Evolutionary conservation across 2,113 vertebrate species (phyloP).

Genomic region (Lanius collurio): DNA sequence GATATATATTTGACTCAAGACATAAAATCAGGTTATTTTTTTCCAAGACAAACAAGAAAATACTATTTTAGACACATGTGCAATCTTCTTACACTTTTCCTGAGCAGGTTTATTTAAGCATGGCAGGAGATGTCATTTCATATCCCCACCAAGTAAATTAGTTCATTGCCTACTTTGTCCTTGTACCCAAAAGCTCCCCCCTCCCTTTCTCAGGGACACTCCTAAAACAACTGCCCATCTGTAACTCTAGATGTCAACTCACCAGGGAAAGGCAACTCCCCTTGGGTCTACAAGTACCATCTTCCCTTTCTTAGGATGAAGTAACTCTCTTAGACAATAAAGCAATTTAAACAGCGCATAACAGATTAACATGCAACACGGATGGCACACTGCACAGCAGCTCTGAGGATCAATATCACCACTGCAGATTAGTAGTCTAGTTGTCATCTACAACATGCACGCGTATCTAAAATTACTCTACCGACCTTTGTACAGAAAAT

Average conservation of each 20-base stretch:
- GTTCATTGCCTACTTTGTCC: constrained; percentile 58
- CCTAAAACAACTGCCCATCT: not conserved
- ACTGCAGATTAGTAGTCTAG: not conserved
- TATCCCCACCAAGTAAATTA: constrained; percentile 53
- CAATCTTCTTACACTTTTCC: not conserved
- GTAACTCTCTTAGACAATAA: constrained; percentile 1
- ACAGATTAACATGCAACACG: constrained; percentile 17
- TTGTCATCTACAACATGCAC: not conserved
- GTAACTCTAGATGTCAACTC: not conserved
- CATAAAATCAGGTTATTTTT: constrained; percentile 44
- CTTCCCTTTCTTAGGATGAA: not conserved
- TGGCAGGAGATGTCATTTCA: constrained; percentile 58
- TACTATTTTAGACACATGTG: not conserved
- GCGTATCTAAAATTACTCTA: not conserved
- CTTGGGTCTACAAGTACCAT: not conserved
- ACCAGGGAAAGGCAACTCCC: not conserved
- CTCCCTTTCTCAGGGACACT: constrained; percentile 1
- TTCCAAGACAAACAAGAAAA: not conserved
- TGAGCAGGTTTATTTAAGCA: constrained; percentile 19
- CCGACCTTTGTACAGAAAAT: constrained; percentile 18
- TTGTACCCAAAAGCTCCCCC: constrained; percentile 39
- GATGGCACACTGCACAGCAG: not conserved
- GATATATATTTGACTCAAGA: not conserved
- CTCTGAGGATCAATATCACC: constrained; percentile 7
- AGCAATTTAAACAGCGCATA: not conserved